phyloP scores from a whole-genome alignment of 2,113 vertebrate genomes.

The Speoplatyrhinus poulsoni region DNA sequence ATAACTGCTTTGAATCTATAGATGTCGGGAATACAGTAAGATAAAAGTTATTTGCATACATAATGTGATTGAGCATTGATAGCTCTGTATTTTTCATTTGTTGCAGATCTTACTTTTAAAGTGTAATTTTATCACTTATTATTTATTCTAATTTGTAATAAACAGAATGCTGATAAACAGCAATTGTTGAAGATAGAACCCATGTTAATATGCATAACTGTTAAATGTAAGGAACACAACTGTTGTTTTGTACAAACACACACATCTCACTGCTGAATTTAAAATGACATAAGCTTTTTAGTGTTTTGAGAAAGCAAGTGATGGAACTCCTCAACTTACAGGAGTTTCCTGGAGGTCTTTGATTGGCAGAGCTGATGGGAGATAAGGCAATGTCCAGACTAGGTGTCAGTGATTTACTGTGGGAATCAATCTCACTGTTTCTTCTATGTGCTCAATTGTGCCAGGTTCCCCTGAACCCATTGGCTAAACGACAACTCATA shows the following conservation, averaged over 20 bases:
- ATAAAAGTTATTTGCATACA: constrained; percentile 12
- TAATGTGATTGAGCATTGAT: constrained; percentile 36
- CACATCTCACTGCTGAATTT: background rate
- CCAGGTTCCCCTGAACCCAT: constrained; percentile 33
- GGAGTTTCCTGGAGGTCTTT: constrained; percentile 25
- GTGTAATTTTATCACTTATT: background rate
- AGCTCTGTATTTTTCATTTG: background rate
- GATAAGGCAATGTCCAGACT: constrained; percentile 50
- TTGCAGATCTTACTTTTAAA: background rate
- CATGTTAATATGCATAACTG: no score
- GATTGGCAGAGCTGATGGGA: constrained; percentile 45
- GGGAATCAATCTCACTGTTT: constrained; percentile 51
- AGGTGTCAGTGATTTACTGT: constrained; percentile 56
- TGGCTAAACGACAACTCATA: constrained; percentile 1
- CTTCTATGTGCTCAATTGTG: constrained; percentile 32
- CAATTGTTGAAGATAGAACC: no score
- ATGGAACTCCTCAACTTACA: constrained; percentile 14
- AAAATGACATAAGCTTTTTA: constrained; percentile 11
- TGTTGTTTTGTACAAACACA: background rate
- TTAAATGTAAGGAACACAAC: no score
- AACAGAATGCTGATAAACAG: no score
- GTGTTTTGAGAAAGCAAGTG: background rate
- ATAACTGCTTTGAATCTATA: constrained; percentile 16
- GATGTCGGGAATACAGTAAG: constrained; percentile 33
- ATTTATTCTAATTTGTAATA: background rate